Conservation (phyloP, 2,888 invertebrate genomes). For the Lasioglossum calceatum region DNA sequence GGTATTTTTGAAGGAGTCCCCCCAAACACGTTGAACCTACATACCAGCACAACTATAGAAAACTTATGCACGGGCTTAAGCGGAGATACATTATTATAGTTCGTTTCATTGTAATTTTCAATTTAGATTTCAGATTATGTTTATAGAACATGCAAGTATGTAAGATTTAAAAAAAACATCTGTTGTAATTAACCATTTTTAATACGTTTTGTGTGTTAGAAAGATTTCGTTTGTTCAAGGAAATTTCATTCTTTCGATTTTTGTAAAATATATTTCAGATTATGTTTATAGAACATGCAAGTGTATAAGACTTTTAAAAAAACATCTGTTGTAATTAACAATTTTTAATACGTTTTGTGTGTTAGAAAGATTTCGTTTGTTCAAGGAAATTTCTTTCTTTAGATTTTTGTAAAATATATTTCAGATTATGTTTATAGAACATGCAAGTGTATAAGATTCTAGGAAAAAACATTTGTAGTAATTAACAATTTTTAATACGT, state of each 20-base stretch:
- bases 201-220: background rate
- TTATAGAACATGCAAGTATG: background rate
- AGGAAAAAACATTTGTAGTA: no score
- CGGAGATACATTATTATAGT: conserved; percentile 13
- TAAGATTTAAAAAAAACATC: background rate
- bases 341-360: background rate
- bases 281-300: background rate
- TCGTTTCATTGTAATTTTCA: background rate
- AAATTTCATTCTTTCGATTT: no score
- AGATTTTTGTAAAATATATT: no score
- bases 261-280: no score
- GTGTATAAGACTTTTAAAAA: background rate
- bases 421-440: background rate
- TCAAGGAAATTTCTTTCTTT: no score
- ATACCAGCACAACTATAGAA: background rate
- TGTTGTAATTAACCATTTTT: background rate
- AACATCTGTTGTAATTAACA: background rate
- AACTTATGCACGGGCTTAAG: background rate
- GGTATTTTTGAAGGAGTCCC: conserved; percentile 20
- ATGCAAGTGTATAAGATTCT: background rate
- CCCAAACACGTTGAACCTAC: conserved; percentile 21
- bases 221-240: no score
- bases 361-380: no score
- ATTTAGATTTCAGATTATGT: background rate
- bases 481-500: no score